These are phyloP conservation scores for Dicycla oo DNA, from an alignment of 2,888 invertebrate species.

Conservation along the genomic window DNA sequence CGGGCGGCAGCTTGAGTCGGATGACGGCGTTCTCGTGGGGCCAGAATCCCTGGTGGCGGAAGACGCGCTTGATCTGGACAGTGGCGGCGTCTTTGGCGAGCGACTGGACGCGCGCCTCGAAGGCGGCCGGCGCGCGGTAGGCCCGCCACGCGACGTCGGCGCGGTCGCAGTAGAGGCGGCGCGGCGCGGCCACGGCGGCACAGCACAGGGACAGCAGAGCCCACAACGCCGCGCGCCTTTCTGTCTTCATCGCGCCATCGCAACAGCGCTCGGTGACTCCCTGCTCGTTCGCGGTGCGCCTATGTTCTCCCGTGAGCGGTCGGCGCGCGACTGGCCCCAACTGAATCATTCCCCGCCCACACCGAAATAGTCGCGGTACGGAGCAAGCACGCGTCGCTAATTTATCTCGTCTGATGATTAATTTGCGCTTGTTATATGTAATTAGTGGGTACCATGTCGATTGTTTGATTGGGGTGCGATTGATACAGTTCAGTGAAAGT, in stretches of 20 bases:
- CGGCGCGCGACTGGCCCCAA: conserved; percentile 86
- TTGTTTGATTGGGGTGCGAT: conserved; percentile 67
- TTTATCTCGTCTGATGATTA: conserved; percentile 84
- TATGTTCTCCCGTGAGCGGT: conserved; percentile 82
- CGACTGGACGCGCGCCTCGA: conserved; percentile 88
- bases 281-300: conserved; percentile 67
- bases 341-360: conserved; percentile 79
- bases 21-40: conserved; percentile 83
- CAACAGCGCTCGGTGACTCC: conserved; percentile 77
- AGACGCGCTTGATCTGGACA: conserved; percentile 84
- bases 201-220: conserved; percentile 83
- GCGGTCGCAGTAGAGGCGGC: conserved; percentile 88
- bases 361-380: conserved; percentile 84
- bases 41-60: conserved; percentile 86
- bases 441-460: conserved; percentile 78
- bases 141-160: conserved; percentile 89
- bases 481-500: conserved; percentile 53
- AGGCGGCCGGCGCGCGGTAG: conserved; percentile 88
- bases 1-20: conserved; percentile 80
- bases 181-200: conserved; percentile 80
- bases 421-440: conserved; percentile 82
- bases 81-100: conserved; percentile 85
- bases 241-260: conserved; percentile 89
- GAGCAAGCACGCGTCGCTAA: conserved; percentile 77
- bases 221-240: conserved; percentile 88